Evolutionary conservation across 2,797 vertebrate species (phyloP), one percentile per base, ranked within the genome.

Genomic region (Dipus sagitta): DNA sequence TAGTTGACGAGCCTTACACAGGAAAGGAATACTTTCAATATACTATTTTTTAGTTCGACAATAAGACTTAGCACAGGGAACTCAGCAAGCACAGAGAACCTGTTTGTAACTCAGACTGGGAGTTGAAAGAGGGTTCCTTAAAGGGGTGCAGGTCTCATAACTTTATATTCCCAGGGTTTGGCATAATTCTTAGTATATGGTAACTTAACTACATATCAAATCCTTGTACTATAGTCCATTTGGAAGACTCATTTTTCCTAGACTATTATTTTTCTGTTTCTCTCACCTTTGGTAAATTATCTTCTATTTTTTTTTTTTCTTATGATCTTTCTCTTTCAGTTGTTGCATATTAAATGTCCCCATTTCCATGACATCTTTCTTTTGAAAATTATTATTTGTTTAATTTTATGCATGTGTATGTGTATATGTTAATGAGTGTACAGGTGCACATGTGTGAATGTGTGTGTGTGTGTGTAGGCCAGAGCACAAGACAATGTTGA

Each of bases 21-120:
- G 32, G 67, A 92, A 92, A 92, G 30, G 84, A 88, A 72, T 62
- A 15, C 20, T 88, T 91, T 94, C 68, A 91, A n/a, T 78, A 79
- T 65, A 87, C 76, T 64, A 23, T 38, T 3, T 5, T 52, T 81
- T 70, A 58, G 14, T 70, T 8, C 3, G 47, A 64, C 86, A 86
- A 91, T 2, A 64, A 91, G 62, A 92, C 67, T 93, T 47, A 86
- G 20, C 23, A 92, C 20, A 34, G 34, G 18, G 3, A 71, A 71
- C 23, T 81, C 60, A 81, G 84, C 68, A 88, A 91, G 9, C 62
- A 87, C 26, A 85, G 64, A 84, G 23, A 6, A 94, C 64, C 60
- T 91, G 5, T n/a, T 83, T 1, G 0, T 64, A 90, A 86, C 13
- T 85, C 78, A 52, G n/a, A 54, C 47, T 70, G 18, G 54, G 68